These are phyloP conservation scores for Bolborhynchus lineola DNA, from an alignment of 2,113 vertebrate genomes.

Conservation along the genomic window DNA sequence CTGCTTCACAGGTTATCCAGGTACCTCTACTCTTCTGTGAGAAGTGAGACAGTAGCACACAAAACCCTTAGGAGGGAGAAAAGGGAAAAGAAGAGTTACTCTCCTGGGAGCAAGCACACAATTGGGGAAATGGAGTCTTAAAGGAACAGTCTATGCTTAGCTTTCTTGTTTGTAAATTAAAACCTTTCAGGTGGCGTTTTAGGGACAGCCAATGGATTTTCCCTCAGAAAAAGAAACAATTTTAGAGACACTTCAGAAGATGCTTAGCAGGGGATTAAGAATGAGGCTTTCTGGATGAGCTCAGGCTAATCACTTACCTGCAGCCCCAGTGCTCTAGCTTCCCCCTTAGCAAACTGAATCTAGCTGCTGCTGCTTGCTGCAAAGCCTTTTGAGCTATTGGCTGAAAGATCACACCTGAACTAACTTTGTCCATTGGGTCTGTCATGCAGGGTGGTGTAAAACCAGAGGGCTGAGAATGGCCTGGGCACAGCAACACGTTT, in stretches of 20 bases:
- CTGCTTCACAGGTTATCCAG: neutral
- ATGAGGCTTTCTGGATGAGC: neutral
- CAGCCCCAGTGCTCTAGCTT: neutral
- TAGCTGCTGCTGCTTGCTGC: rapidly evolving
- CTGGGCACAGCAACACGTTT: neutral
- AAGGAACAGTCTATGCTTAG: neutral
- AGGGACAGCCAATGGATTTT: neutral
- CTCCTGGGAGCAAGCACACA: neutral
- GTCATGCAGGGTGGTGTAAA: neutral
- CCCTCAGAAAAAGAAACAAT: neutral
- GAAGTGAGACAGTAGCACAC: neutral
- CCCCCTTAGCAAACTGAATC: rapidly evolving
- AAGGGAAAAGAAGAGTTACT: neutral
- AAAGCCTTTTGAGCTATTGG: neutral
- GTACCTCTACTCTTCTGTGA: neutral
- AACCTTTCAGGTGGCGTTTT: neutral
- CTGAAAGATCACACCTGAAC: neutral
- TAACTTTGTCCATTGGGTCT: neutral
- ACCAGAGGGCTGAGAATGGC: neutral
- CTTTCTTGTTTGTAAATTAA: neutral
- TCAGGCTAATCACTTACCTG: neutral
- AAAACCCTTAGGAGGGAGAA: neutral
- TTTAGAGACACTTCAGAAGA: neutral
- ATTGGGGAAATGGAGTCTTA: neutral
- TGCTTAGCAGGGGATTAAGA: neutral